These are phyloP conservation scores for Euglossa dilemma DNA, from an alignment of 1,140 invertebrate species.

Conservation along the genomic window DNA sequence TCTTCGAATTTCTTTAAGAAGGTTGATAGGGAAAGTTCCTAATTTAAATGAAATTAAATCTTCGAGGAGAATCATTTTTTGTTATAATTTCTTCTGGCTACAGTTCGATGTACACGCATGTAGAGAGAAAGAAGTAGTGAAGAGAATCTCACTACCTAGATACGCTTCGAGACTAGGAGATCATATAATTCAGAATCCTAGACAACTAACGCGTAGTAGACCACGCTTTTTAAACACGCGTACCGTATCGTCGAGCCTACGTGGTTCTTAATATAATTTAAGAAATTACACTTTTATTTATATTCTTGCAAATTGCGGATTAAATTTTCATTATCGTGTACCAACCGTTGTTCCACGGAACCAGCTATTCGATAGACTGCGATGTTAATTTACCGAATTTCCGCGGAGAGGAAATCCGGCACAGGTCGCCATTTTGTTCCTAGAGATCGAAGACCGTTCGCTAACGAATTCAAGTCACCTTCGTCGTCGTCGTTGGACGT, in stretches of 20 bases:
- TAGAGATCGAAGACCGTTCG: too few relatives aligned
- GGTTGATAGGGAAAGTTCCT: too few relatives aligned
- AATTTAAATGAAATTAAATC: too few relatives aligned
- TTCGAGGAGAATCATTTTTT: too few relatives aligned
- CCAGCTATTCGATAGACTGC: background rate
- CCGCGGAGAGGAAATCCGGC: too few relatives aligned
- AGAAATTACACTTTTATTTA: background rate
- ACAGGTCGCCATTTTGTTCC: too few relatives aligned
- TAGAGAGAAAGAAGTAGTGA: background rate
- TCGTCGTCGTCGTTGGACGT: background rate
- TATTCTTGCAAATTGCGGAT: background rate
- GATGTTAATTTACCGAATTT: too few relatives aligned
- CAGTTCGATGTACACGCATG: background rate
- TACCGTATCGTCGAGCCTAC: background rate
- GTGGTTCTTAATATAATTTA: background rate
- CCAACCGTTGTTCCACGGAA: too few relatives aligned
- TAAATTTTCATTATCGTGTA: too few relatives aligned
- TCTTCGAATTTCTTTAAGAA: too few relatives aligned
- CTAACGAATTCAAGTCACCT: too few relatives aligned
- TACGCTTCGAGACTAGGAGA: constrained; percentile 42
- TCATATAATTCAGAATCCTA: constrained; percentile 40
- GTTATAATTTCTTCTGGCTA: too few relatives aligned
- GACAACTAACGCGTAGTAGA: background rate
- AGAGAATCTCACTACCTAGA: constrained; percentile 39
- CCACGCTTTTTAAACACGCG: background rate